Evolutionary conservation across 2,797 vertebrate species (phyloP), one percentile per base, ranked within the genome.

Genomic region (Silurus lanzhouensis): DNA sequence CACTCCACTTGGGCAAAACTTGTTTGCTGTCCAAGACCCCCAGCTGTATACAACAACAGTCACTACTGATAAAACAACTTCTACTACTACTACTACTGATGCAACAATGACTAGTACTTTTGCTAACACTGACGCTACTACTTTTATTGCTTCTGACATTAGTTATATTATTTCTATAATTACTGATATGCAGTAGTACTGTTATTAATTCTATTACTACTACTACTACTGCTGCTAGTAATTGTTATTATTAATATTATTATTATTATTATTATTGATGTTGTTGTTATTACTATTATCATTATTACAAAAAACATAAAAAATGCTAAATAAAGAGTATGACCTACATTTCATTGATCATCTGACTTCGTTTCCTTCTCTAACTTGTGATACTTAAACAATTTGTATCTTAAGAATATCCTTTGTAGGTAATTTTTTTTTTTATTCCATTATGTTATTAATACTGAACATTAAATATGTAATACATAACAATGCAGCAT

Each of bases 1-100:
- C 10, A 72, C 20, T 67, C 84, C 84, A 9, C 0, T 44, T 2
- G 60, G 4, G 38, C 84, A 85, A 79, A 79, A 82, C 2, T 19
- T 44, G 31, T n/a, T 10, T 19, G 0, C 0, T 20, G 15, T 74
- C 84, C 78, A 85, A 12, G 9, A 2, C 1, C 84, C 84, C 27
- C 61, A 85, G 6, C 84, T 85, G 15, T 38, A 66, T 52, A 68
- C 44, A 44, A 66, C 9, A 66, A 57, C 8, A 82, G 20, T 0
- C 5, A 48, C 46, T 25, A 13, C 10, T 44, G 10, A 3, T 19
- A 19, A 13, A 27, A 31, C 13, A 14, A 67, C 64, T 14, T 25
- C 1, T 66, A 9, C 19, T 12, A 8, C 19, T 5, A 71, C 7
- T 46, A 71, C 27, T 27, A 31, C 48, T 66, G 25, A 22, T 46